Evolutionary conservation across 2,888 invertebrate species (phyloP), one percentile per base, ranked within the genome.

Genomic region (Hirtodrosophila confusa): DNA sequence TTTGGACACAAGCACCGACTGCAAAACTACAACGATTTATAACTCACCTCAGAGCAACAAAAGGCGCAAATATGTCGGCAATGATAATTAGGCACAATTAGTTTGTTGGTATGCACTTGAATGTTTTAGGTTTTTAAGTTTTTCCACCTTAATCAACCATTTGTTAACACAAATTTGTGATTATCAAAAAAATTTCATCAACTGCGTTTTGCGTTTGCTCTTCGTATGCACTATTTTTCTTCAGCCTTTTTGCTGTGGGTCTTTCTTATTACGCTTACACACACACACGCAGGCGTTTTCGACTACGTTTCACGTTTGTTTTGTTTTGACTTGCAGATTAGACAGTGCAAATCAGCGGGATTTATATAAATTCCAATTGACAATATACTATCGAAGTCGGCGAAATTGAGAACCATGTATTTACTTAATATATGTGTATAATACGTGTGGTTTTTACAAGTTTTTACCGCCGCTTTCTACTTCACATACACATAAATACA

Each of bases 391-490:
- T 75, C 54, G 24, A 53, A 45, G 41, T 51, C 31, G 12, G 23
- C n/a, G 31, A 43, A 47, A 48, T 62, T 51, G 4, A 45, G 29
- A 57, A 45, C 27, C 17, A 43, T 55, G 40, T 11, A 66, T 48
- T 56, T 45, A 40, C 29, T 56, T 49, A 24, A 58, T 36, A 12
- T 31, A 11, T 36, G 29, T 64, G 53, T 63, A 47, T 36, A 47
- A 64, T 69, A 62, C 54, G 50, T 66, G 57, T 58, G 57, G 47
- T 50, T 75, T 78, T 78, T 69, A 78, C 75, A 78, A 78, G 79
- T 85, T 86, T 84, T 86, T 86, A 86, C 76, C 84, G 84, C 84
- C 84, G 84, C 84, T 84, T 84, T 84, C 86, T 87, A 79, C 85
- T 82, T 72, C 56, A 75, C 69, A 67, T 64, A 73, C 62, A 78